Percentiles rank a stretch among this genome's conserved stretches.
phyloP scores from a whole-genome alignment of 1,140 invertebrate species.

The Papilio polyxenes region DNA sequence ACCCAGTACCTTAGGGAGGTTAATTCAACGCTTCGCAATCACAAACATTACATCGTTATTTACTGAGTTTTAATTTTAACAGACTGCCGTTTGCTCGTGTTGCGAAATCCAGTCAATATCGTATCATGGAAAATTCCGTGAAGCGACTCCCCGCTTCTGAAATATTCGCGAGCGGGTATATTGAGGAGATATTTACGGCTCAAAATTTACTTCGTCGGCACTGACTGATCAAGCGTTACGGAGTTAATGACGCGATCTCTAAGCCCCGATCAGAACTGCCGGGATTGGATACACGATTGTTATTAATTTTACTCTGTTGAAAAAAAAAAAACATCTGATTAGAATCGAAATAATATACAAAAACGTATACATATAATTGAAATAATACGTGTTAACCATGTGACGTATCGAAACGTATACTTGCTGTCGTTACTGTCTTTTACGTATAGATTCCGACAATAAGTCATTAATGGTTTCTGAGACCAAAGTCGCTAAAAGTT shows the following conservation, averaged over 20 bases:
- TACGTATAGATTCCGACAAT: no score
- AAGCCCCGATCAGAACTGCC: conserved; percentile 36
- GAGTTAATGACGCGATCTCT: conserved; percentile 41
- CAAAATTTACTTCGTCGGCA: conserved; percentile 46
- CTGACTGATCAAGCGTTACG: conserved; percentile 44
- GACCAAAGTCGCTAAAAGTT: no score
- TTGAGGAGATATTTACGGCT: conserved; percentile 49
- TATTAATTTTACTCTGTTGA: conserved; percentile 24
- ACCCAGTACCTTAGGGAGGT: background rate
- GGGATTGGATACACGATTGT: conserved; percentile 32
- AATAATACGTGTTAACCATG: no score
- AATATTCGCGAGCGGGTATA: conserved; percentile 38
- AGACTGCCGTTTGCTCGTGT: background rate
- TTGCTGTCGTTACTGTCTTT: no score
- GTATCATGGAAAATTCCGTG: conserved; percentile 33
- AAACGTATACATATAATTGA: background rate
- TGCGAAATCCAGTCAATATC: conserved; percentile 20
- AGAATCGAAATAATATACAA: background rate
- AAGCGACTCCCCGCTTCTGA: conserved; percentile 19
- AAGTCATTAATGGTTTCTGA: no score
- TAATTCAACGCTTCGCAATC: background rate
- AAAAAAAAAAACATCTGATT: background rate
- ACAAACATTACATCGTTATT: background rate
- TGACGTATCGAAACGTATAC: no score
- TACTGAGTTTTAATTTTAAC: background rate